Evolutionary conservation across 2,113 vertebrate genomes (phyloP).

Genomic region (Serinus canaria): DNA sequence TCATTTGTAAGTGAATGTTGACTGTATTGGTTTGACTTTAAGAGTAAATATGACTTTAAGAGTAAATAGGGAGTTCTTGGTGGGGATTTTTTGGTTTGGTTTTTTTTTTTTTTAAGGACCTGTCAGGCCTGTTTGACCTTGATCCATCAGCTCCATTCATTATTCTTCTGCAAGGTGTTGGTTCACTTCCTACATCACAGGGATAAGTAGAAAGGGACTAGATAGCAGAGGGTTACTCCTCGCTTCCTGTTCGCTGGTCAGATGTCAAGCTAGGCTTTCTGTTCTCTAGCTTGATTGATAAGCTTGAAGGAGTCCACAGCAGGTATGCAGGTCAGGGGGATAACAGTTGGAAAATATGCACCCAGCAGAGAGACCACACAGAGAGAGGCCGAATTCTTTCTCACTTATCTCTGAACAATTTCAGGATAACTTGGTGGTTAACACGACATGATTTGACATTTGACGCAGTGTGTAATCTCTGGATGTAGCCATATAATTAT

Average conservation of each 20-base stretch:
- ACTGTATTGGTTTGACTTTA: background rate
- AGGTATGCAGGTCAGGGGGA: constrained; percentile 80
- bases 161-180: constrained; percentile 48
- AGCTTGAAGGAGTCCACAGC: constrained; percentile 69
- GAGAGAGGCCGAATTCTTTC: constrained; percentile 75
- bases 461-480: constrained; percentile 20
- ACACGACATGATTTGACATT: constrained; percentile 30
- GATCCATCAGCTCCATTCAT: constrained; percentile 6
- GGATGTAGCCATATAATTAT: constrained; percentile 38
- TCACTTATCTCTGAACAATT: constrained; percentile 52
- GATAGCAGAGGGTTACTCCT: constrained; percentile 46
- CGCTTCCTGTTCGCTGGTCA: constrained; percentile 76
- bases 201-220: constrained; percentile 37
- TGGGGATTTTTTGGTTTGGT: background rate
- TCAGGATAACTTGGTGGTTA: constrained; percentile 53
- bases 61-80: background rate
- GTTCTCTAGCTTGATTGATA: constrained; percentile 61
- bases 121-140: constrained; percentile 43
- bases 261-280: constrained; percentile 41
- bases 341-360: constrained; percentile 69
- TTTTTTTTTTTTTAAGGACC: background rate
- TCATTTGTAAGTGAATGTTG: background rate
- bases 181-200: constrained; percentile 43
- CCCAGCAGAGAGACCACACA: constrained; percentile 82
- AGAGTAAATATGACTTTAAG: constrained; percentile 36